A percentile compares a stretch with the other conserved stretches of the same genome.
Conservation (phyloP, 2,113 vertebrate genomes). For the Platysternon megacephalum region DNA sequence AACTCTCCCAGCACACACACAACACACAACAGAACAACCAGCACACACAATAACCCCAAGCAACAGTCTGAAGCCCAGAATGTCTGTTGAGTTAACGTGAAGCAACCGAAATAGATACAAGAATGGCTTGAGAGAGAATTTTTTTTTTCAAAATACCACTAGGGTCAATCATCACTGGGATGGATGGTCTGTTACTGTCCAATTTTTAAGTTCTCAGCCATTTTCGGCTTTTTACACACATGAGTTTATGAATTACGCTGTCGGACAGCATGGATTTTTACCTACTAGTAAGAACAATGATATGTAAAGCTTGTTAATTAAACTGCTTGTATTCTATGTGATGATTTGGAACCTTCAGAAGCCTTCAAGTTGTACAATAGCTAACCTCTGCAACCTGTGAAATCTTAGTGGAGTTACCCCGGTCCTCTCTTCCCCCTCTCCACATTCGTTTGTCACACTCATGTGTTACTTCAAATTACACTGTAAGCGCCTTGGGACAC, state of each 20-base stretch:
- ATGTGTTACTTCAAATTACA: background rate
- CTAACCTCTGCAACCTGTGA: background rate
- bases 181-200: background rate
- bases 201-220: background rate
- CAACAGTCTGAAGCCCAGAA: background rate
- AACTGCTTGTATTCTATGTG: background rate
- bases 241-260: too few species aligned
- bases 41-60: background rate
- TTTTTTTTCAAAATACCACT: background rate
- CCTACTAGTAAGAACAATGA: background rate
- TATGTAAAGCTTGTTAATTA: background rate
- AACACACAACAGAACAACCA: background rate
- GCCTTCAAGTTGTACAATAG: background rate
- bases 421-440: background rate
- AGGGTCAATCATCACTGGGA: background rate
- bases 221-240: background rate
- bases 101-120: background rate
- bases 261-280: background rate
- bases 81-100: background rate
- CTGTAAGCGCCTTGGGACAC: background rate
- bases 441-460: background rate
- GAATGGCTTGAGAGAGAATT: background rate
- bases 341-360: background rate
- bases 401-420: background rate
- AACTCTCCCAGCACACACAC: background rate